A percentile compares a stretch with the other conserved stretches of the same genome.
Conservation (phyloP, 2,797 vertebrate genomes). For the Pterois miles region DNA sequence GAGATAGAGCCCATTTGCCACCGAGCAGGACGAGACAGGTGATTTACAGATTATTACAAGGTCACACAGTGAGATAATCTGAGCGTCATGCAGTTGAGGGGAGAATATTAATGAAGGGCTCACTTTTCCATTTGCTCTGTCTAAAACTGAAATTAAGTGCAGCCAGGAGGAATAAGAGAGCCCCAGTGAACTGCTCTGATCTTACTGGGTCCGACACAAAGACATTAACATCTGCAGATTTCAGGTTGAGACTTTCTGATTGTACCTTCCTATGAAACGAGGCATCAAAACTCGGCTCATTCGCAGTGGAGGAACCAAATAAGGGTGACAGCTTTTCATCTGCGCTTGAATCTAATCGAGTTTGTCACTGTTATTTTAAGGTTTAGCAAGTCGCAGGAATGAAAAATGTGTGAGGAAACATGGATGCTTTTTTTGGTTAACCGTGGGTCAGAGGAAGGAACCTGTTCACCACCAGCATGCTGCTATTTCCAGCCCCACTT, state of each 20-base stretch:
- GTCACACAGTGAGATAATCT: constrained; percentile 37
- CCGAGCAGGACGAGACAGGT: constrained; percentile 32
- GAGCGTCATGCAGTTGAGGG: neutral
- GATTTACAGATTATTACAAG: constrained; percentile 52
- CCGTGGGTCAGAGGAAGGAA: constrained; percentile 30
- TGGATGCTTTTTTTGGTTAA: constrained; percentile 17
- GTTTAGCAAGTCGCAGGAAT: constrained; percentile 1
- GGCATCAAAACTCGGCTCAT: neutral
- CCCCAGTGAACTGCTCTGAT: constrained; percentile 3
- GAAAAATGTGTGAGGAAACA: constrained; percentile 20
- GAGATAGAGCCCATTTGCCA: constrained; percentile 39
- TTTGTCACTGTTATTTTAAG: constrained; percentile 3
- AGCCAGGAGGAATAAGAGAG: constrained; percentile 1
- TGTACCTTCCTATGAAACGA: neutral
- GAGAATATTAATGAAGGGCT: constrained; percentile 43
- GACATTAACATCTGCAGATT: constrained; percentile 12
- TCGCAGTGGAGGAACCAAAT: neutral
- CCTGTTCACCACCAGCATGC: constrained; percentile 27
- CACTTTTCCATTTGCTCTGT: constrained; percentile 35
- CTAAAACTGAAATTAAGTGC: constrained; percentile 15
- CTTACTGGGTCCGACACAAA: neutral
- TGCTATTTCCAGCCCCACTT: constrained; percentile 70
- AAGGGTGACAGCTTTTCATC: constrained; percentile 13
- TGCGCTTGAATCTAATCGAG: constrained; percentile 5
- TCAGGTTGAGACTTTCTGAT: neutral